phyloP scores from a whole-genome alignment of 2,113 vertebrate species.

The Urocitellus parryii region DNA sequence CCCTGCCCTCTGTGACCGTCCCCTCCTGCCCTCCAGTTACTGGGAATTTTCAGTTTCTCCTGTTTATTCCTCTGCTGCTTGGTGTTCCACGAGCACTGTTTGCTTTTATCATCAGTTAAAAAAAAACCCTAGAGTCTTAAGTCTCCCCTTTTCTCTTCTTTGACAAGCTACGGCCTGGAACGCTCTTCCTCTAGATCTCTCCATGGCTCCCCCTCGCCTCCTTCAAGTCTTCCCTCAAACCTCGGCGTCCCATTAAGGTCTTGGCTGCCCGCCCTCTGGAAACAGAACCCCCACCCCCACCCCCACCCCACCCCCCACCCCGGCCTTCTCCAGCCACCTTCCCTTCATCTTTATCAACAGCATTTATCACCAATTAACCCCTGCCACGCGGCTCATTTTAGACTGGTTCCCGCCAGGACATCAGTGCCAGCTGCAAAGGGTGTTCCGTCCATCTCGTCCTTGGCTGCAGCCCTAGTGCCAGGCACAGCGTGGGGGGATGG shows the following conservation, averaged over 20 bases:
- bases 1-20: neutral
- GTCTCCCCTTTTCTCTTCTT: neutral
- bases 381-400: neutral
- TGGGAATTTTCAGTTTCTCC: neutral
- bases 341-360: neutral
- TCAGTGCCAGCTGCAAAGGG: neutral
- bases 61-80: neutral
- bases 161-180: neutral
- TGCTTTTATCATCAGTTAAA: neutral
- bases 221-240: neutral
- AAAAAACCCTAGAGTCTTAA: no score
- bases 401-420: neutral
- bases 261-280: neutral
- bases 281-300: neutral
- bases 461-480: rapidly evolving
- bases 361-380: neutral
- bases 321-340: no score
- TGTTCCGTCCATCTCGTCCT: neutral
- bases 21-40: neutral
- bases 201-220: rapidly evolving
- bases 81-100: neutral
- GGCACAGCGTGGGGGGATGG: neutral
- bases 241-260: neutral
- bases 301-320: no score
- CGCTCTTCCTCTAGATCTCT: neutral